Evolutionary conservation across 2,113 vertebrate genomes (phyloP), one percentile per base, ranked within the genome.

Genomic region (Mustela nigripes): DNA sequence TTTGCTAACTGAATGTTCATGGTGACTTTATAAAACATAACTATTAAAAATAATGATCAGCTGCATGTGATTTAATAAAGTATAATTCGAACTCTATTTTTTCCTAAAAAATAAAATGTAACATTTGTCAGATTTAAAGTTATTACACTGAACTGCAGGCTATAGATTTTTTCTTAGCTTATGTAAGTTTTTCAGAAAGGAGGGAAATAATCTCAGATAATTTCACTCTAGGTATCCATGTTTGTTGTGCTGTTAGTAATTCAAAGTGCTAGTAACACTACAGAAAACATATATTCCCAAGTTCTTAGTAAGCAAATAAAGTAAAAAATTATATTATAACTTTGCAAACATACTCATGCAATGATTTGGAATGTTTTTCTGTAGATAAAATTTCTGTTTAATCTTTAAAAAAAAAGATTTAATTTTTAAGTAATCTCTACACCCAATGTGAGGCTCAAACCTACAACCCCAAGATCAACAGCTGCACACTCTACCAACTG

Each of bases 301-400:
- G 31, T 89, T 94, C 65, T 90, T 79, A 89, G 33, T 96, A 96
- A 71, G 21, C 45, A 92, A 95, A 97, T 90, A 96, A 97, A 89
- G 33, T 56, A 69, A 92, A 98, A 97, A 67, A 81, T 79, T 79
- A 26, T 16, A 81, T 79, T 82, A 26, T 16, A 65, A 83, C 19
- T 76, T 97, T 19, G 79, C 8, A 95, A 82, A 36, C 18, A 82
- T 50, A 76, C 24, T 67, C 22, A 86, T 21, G 18, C 26, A 91
- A 89, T 79, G 62, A 94, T 78, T 82, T 89, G 73, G 78, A 89
- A 96, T 73, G n/a, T 74, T 95, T 63, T 97, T 89, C 11, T 96
- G 60, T 14, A 96, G 58, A 93, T 42, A 62, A 95, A 94, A 11
- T 89, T 95, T 86, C 26, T 83, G 28, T 62, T 76, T 95, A 85